Base-by-base conservation (phyloP, 2,888 invertebrate genomes). In the Dicyrtomina minuta region DNA sequence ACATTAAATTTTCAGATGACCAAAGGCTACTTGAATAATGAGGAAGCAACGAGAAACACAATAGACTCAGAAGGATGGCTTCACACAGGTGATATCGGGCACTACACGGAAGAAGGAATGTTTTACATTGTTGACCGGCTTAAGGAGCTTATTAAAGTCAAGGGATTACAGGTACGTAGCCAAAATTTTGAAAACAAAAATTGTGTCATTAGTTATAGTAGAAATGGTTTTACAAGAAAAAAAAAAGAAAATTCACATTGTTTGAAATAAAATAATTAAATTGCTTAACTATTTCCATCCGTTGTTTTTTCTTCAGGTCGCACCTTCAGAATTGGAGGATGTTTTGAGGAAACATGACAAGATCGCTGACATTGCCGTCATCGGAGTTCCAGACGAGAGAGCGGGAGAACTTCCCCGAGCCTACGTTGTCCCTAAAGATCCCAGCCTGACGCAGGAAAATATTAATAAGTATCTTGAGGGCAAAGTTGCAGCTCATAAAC, bases 91-190 rank as follows among this genome's bases (percentile, higher is more conserved):
- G 91, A 92, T 81, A 87, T 92, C n/a, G 90, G 87, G 0, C 89
- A 89, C 79, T 89, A 88, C 79, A 90, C 91, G 79, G 88, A 89
- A 6, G 88, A 90, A 55, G 85, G 86, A 53, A 89, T 87, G 81
- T 90, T 90, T 81, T 90, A 85, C 81, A 87, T 91, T 74, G 88
- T 91, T 12, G 91, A 91, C 80, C 84, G 92, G 75, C 88, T 88
- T 69, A 91, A 91, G 81, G 91, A 91, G 80, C 86, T 92, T 69
- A 91, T 92, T 80, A 92, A 92, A 84, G 90, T 90, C 70, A 91
- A 92, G 83, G 91, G 91, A 72, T 88, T 90, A 80, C 87, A 92
- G 87, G 93, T 94, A 10, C 4, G 10, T 12, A 12, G 43, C 24
- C 10, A 53, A 12, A 13, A 43, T 43, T 12, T 43, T 10, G 43